Evolutionary conservation across 1,140 invertebrate genomes (phyloP).

Genomic region (Andrena cerasifolii): DNA sequence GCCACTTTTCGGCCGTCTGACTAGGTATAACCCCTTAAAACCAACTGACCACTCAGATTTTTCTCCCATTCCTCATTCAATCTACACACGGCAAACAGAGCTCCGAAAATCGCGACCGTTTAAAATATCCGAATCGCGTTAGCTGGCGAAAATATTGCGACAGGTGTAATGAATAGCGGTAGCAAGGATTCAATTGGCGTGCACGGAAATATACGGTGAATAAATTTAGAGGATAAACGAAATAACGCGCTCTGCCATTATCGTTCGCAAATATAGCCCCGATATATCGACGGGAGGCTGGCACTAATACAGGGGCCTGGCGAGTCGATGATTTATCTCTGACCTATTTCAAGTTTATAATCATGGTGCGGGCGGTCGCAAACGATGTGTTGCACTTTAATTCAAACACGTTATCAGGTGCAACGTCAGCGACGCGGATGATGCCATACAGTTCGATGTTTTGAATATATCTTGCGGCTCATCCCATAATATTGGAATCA

Average conservation of each 20-base stretch:
- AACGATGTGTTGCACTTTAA: conserved; percentile 31
- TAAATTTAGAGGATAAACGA: conserved; percentile 20
- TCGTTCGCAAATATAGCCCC: not conserved
- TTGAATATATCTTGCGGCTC: not conserved
- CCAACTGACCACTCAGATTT: too few species aligned
- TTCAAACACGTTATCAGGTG: conserved; percentile 43
- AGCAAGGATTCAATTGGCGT: not conserved
- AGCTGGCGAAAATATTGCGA: not conserved
- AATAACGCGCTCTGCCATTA: conserved; percentile 15
- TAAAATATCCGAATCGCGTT: not conserved
- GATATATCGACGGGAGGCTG: not conserved
- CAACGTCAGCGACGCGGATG: conserved; percentile 31
- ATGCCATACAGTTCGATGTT: conserved; percentile 10
- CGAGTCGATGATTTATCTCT: conserved; percentile 34
- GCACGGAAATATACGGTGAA: not conserved
- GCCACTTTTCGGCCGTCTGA: too few species aligned
- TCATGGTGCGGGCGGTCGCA: not conserved
- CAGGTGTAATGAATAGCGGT: not conserved
- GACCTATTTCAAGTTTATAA: conserved; percentile 36
- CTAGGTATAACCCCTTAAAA: too few species aligned
- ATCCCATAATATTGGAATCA: conserved; percentile 8
- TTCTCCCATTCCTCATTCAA: too few species aligned
- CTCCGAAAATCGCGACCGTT: too few species aligned
- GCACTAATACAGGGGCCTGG: too few species aligned
- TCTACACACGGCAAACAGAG: too few species aligned